phyloP scores from a whole-genome alignment of 2,113 vertebrate species.

The Heteronetta atricapilla region DNA sequence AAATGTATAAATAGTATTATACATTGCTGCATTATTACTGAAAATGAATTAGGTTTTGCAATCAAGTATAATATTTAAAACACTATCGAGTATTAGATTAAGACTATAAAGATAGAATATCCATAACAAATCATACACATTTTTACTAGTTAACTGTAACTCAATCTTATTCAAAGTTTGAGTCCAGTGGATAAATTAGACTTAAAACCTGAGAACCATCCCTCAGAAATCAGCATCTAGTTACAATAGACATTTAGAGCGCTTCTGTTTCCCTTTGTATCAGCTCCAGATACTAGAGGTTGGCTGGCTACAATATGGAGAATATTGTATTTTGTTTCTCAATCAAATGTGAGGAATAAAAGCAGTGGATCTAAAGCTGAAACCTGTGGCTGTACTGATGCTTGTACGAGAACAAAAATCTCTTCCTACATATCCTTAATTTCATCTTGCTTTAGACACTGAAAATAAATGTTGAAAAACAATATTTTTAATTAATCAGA shows the following conservation, averaged over 20 bases:
- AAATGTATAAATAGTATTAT: background rate
- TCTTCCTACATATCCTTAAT: background rate
- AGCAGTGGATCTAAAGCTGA: background rate
- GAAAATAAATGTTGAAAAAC: background rate
- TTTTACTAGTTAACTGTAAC: background rate
- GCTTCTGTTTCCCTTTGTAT: conserved; percentile 1
- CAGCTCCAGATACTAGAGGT: conserved; percentile 11
- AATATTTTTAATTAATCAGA: background rate
- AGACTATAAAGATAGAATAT: background rate
- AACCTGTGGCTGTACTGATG: background rate
- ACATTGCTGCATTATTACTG: background rate
- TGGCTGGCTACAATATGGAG: background rate
- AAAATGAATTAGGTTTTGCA: background rate
- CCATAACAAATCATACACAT: background rate
- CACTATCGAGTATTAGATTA: background rate
- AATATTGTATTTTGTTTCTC: conserved; percentile 17
- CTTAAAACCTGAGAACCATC: background rate
- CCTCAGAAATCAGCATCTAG: background rate
- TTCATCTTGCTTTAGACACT: background rate
- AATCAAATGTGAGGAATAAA: conserved; percentile 40
- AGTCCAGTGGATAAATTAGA: background rate
- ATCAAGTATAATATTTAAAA: background rate
- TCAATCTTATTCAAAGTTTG: background rate
- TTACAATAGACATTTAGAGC: background rate
- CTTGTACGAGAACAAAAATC: background rate